phyloP scores from a whole-genome alignment of 2,888 invertebrate species.

The Spodoptera exigua region DNA sequence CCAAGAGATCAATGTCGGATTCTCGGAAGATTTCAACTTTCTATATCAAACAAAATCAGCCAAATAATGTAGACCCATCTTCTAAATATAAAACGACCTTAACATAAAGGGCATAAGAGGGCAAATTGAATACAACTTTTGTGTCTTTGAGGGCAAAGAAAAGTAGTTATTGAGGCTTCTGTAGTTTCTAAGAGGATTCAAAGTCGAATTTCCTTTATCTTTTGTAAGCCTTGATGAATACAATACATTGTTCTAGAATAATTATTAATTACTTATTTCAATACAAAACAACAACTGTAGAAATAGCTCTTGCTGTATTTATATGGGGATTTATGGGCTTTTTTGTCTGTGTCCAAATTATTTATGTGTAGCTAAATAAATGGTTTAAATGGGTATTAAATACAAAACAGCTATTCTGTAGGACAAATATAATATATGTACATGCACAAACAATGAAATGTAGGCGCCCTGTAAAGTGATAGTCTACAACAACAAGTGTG shows the following conservation, averaged over 20 bases:
- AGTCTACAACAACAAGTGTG: too few species aligned
- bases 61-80: not conserved
- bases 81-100: conserved; percentile 2
- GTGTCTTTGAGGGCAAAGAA: not conserved
- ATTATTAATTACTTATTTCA: conserved; percentile 5
- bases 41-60: conserved; percentile 16
- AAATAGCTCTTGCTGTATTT: not conserved
- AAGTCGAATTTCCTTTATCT: conserved; percentile 19
- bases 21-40: conserved; percentile 35
- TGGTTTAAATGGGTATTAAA: too few species aligned
- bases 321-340: too few species aligned
- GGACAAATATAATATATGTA: too few species aligned
- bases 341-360: too few species aligned
- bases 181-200: conserved; percentile 19
- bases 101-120: rapidly evolving
- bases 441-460: too few species aligned
- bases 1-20: conserved; percentile 43
- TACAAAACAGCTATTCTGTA: too few species aligned
- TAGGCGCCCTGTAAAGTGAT: too few species aligned
- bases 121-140: not conserved
- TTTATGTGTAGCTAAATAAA: too few species aligned
- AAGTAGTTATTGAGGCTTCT: conserved; percentile 2
- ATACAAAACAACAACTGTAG: not conserved
- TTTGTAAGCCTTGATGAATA: conserved; percentile 19
- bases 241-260: conserved; percentile 16